Evolutionary conservation across 1,140 invertebrate species (phyloP).

Genomic region (Achatina immaculata): DNA sequence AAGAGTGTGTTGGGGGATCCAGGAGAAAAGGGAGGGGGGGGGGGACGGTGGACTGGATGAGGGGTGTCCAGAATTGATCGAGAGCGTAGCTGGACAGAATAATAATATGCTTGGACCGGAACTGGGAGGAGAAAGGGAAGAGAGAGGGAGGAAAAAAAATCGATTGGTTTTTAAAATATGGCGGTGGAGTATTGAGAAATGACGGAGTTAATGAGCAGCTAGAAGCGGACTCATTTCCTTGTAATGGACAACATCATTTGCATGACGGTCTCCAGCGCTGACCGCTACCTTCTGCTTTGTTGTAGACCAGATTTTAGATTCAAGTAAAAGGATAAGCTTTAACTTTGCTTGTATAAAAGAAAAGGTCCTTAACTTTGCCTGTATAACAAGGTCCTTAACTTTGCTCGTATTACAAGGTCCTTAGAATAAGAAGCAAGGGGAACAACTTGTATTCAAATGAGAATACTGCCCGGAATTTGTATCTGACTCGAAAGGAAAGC

Average conservation of each 20-base stretch:
- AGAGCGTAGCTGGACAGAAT: constrained; percentile 20
- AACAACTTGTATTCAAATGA: no score
- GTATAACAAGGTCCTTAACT: no score
- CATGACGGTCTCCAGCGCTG: constrained; percentile 22
- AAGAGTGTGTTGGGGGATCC: background rate
- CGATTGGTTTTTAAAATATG: constrained; percentile 38
- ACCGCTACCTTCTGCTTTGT: background rate
- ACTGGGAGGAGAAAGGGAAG: no score
- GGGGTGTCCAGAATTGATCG: constrained; percentile 11
- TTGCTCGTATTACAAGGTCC: no score
- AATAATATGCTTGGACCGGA: constrained; percentile 35
- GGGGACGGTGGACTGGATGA: background rate
- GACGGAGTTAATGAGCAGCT: constrained; percentile 31
- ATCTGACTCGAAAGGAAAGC: no score
- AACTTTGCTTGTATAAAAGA: background rate
- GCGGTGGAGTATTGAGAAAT: constrained; percentile 12
- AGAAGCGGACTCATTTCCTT: constrained; percentile 19
- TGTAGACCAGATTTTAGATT: constrained; percentile 10
- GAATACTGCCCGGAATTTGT: no score
- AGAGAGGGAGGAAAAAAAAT: constrained; percentile 35
- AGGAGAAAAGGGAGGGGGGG: background rate
- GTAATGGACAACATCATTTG: constrained; percentile 25
- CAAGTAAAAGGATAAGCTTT: background rate
- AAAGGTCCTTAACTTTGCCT: no score
- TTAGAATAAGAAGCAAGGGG: no score